Percentiles rank a stretch among this genome's conserved stretches.
Evolutionary conservation across 1,140 invertebrate genomes (phyloP).

Genomic region (Drosophila pseudoobscura): DNA sequence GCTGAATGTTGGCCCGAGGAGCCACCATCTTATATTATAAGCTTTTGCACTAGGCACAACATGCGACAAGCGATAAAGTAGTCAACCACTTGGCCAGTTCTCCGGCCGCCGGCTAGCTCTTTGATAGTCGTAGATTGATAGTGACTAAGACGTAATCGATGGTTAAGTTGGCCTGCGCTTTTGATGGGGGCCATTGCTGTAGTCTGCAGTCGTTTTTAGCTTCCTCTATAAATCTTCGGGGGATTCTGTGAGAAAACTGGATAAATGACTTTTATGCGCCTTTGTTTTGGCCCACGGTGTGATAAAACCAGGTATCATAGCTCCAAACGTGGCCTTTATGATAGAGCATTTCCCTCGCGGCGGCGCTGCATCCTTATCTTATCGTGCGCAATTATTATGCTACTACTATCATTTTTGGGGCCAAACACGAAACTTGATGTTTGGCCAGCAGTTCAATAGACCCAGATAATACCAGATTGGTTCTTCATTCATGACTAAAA

Average conservation of each 20-base stretch:
- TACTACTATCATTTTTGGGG: slow-evolving; percentile 34
- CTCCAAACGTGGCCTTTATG: slow-evolving; percentile 13
- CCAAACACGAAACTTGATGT: slow-evolving; percentile 37
- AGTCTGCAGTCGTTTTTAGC: slow-evolving; percentile 7
- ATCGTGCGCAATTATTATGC: slow-evolving; percentile 31
- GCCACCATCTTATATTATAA: slow-evolving; percentile 43
- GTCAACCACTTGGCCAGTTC: slow-evolving; percentile 15
- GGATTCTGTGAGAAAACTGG: slow-evolving; percentile 9
- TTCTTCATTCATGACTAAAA: slow-evolving; percentile 38
- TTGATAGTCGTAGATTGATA: slow-evolving; percentile 32
- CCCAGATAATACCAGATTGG: slow-evolving; percentile 32
- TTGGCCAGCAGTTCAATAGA: slow-evolving; percentile 31
- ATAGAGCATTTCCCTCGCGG: slow-evolving; percentile 2
- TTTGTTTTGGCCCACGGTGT: slow-evolving; percentile 23
- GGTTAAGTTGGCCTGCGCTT: slow-evolving; percentile 7
- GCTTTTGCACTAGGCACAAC: slow-evolving; percentile 69
- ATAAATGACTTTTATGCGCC: slow-evolving; percentile 15
- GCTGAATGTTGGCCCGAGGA: slow-evolving; percentile 21
- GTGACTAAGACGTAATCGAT: slow-evolving; percentile 40
- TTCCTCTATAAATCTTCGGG: slow-evolving; percentile 31
- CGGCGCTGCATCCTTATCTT: slow-evolving; percentile 26
- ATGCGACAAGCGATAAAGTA: slow-evolving; percentile 42
- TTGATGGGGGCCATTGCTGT: slow-evolving; percentile 25
- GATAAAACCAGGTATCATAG: slow-evolving; percentile 24
- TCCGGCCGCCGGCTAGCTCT: not conserved